Conservation (phyloP, 2,888 invertebrate species). For the Cepaea hortensis region DNA sequence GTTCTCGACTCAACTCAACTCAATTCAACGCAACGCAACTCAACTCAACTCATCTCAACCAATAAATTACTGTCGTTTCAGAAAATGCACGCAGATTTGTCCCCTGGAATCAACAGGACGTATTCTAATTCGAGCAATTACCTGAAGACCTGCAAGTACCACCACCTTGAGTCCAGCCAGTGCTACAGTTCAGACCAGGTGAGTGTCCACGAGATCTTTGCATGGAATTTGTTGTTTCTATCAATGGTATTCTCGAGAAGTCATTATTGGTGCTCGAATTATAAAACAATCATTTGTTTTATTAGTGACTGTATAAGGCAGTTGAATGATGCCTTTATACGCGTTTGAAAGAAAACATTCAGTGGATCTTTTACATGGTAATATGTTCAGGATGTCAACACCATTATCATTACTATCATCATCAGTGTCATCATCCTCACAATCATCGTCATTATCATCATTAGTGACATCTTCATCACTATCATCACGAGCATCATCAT, state of each 20-base stretch:
- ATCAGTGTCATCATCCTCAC: slow-evolving; percentile 1
- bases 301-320: no score
- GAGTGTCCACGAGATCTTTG: background rate
- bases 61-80: background rate
- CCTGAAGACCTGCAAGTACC: background rate
- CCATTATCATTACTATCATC: background rate
- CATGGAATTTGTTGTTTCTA: background rate
- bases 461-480: no score
- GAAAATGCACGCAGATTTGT: background rate
- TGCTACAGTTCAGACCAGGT: slow-evolving; percentile 15
- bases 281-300: no score
- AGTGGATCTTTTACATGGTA: background rate
- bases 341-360: background rate
- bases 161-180: background rate
- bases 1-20: no score
- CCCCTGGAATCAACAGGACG: no score
- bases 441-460: no score
- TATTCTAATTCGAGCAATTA: background rate
- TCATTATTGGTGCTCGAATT: background rate
- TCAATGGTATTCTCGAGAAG: background rate
- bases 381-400: background rate
- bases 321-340: no score
- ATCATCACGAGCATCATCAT: no score
- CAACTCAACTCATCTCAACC: background rate
- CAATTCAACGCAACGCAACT: background rate